These are phyloP conservation scores for Drosophila auraria DNA, from an alignment of 1,140 invertebrate genomes.

Conservation along the genomic window DNA sequence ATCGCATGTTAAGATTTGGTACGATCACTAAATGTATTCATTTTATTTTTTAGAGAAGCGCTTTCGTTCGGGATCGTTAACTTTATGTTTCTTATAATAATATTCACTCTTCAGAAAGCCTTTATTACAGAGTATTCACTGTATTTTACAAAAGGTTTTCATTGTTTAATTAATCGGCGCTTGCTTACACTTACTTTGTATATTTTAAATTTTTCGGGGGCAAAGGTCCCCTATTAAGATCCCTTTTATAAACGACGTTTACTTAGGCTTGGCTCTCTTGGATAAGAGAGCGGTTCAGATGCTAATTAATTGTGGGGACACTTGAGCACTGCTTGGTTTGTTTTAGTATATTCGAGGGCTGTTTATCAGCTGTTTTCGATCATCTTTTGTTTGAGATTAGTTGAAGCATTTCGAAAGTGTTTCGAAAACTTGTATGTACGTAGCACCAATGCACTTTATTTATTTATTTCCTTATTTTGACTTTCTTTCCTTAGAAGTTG, in stretches of 20 bases:
- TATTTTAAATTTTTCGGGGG: conserved; percentile 3
- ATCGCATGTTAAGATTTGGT: not conserved
- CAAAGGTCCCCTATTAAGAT: conserved; percentile 12
- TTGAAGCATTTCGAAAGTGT: conserved; percentile 11
- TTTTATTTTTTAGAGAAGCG: not conserved
- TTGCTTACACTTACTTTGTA: conserved; percentile 42
- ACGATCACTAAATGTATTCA: too few relatives aligned
- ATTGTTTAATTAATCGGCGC: conserved; percentile 47
- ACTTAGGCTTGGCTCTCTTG: conserved; percentile 44
- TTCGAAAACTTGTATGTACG: conserved; percentile 7
- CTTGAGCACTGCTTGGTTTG: conserved; percentile 48
- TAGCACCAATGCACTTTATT: conserved; percentile 14
- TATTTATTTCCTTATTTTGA: conserved; percentile 3
- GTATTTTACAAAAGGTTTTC: conserved; percentile 15
- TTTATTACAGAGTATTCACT: not conserved
- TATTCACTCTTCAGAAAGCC: not conserved
- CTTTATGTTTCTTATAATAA: not conserved
- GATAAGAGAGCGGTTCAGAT: conserved; percentile 66
- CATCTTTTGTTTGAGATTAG: conserved; percentile 28
- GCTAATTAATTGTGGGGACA: conserved; percentile 66
- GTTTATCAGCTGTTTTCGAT: conserved; percentile 57
- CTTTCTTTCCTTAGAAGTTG: not conserved
- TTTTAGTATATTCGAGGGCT: conserved; percentile 26
- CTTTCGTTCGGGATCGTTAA: not conserved
- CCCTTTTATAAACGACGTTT: conserved; percentile 39